Evolutionary conservation across 2,888 invertebrate genomes (phyloP).

Genomic region (Acrocyrtus sp.): DNA sequence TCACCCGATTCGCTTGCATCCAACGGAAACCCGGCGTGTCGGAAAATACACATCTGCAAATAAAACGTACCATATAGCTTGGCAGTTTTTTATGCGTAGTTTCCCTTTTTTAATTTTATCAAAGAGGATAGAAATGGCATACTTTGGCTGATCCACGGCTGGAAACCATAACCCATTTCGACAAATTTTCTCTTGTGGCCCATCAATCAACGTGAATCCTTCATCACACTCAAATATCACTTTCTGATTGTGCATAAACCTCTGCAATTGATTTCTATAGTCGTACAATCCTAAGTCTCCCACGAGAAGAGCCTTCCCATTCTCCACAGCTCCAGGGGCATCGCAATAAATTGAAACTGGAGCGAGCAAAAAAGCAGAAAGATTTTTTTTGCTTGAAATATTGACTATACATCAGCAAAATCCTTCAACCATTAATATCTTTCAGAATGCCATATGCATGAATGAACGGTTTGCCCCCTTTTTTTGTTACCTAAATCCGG

Average conservation of each 20-base stretch:
- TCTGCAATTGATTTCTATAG: slow-evolving; percentile 91
- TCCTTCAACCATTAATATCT: too few relatives aligned
- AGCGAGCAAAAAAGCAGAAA: not conserved
- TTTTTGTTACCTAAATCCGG: slow-evolving; percentile 28
- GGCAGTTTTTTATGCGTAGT: not conserved
- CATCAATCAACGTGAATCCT: slow-evolving; percentile 86
- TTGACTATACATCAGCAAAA: too few relatives aligned
- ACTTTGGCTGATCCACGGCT: slow-evolving; percentile 73
- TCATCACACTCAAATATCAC: slow-evolving; percentile 96
- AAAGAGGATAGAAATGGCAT: too few relatives aligned
- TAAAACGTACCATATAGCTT: too few relatives aligned
- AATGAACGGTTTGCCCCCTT: too few relatives aligned
- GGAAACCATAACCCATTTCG: slow-evolving; percentile 96
- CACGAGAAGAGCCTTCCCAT: slow-evolving; percentile 92
- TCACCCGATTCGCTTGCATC: slow-evolving; percentile 73
- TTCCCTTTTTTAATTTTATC: not conserved
- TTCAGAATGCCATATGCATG: too few relatives aligned
- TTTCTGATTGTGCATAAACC: slow-evolving; percentile 90
- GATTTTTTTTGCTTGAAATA: not conserved
- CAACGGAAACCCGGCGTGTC: slow-evolving; percentile 88
- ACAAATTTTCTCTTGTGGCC: slow-evolving; percentile 94
- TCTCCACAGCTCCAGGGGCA: slow-evolving; percentile 90
- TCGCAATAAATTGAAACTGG: slow-evolving; percentile 78
- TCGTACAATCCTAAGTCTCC: slow-evolving; percentile 97
- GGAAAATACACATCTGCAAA: slow-evolving; percentile 83